Evolutionary conservation across 2,888 invertebrate species (phyloP), one percentile per base, ranked within the genome.

Genomic region (Dynastes maya): DNA sequence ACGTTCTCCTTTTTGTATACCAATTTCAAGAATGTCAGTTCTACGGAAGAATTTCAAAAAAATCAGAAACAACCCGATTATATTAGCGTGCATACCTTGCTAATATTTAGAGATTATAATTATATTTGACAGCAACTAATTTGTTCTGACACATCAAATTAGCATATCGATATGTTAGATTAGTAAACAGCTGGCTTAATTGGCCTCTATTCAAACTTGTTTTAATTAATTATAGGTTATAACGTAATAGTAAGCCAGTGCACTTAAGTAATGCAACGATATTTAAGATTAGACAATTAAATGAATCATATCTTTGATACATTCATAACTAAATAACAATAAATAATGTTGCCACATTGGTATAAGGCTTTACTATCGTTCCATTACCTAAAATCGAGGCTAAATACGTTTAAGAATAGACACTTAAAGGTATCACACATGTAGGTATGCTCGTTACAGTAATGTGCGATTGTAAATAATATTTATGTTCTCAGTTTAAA

Each of bases 1-100:
- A 45, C 11, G 45, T 11, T 45, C 2, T 11, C 45, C 8, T 45
- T 45, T 45, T 45, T 45, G 2, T 45, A 45, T 45, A 45, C 1
- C 16, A 3, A 4, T n/a, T 55, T 22, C 0, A 16, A 55, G 22
- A 55, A 22, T 8, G 22, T 22, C 55, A 22, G 3, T 22, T 27
- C 22, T n/a, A n/a, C n/a, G 53, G 22, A 58, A 58, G 55, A 58
- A 58, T 58, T 58, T 58, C 9, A 58, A 22, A 16, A 16, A 58
- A 22, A 8, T 58, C 2, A 58, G 22, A 22, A 58, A 53, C 16
- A 53, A 58, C 22, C 55, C 8, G 22, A 58, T 58, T 37, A 4
- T 5, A 37, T 37, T 37, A 37, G 32, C 9, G 22, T 6, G 55
- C 55, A 58, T 58, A 58, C 55, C 22, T 22, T 58, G n/a, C 55